phyloP scores from a whole-genome alignment of 2,888 invertebrate species.

The Eretmocerus hayati region DNA sequence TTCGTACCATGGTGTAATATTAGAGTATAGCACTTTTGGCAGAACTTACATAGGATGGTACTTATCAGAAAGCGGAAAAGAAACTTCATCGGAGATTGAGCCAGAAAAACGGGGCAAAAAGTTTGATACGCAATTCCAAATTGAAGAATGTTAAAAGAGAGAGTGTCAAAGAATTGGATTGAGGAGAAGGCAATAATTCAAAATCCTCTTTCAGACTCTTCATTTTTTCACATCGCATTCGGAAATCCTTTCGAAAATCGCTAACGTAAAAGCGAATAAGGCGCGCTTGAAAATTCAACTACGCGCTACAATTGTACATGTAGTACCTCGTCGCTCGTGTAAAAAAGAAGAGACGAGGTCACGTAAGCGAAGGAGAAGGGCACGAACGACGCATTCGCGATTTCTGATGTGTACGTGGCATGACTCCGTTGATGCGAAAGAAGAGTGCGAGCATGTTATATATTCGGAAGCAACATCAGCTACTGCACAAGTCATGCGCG shows the following conservation, averaged over 20 bases:
- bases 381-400: conserved; percentile 1
- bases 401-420: conserved; percentile 8
- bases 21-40: too few species aligned
- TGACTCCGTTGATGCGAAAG: not conserved
- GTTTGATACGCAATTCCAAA: too few species aligned
- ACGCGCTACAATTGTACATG: not conserved
- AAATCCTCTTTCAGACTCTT: conserved; percentile 17
- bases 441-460: not conserved
- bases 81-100: too few species aligned
- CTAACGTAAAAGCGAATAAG: conserved; percentile 11
- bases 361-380: not conserved
- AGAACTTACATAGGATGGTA: too few species aligned
- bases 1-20: too few species aligned
- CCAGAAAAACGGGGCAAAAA: too few species aligned
- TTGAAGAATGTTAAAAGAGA: too few species aligned
- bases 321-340: conserved; percentile 3
- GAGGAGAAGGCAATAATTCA: conserved; percentile 11
- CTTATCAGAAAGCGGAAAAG: too few species aligned
- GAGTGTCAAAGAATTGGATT: not conserved
- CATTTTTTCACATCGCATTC: conserved; percentile 18
- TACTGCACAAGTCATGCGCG: too few species aligned
- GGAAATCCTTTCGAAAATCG: conserved; percentile 16
- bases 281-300: not conserved
- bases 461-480: too few species aligned
- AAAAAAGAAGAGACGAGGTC: not conserved